Percentiles rank a stretch among this genome's conserved stretches.
Conservation (phyloP, 2,888 invertebrate genomes). For the Trisateles emortualis region DNA sequence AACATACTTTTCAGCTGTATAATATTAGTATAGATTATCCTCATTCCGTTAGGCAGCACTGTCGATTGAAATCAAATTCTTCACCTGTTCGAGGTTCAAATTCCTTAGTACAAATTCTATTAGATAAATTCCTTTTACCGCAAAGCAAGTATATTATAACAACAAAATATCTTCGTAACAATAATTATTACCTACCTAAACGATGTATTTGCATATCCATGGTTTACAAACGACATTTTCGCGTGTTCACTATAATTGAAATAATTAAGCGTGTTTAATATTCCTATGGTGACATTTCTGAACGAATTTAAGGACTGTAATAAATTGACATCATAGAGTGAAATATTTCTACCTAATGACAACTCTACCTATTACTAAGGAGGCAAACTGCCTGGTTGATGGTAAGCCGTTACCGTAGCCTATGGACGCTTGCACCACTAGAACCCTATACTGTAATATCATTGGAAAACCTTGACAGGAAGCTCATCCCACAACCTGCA, state of each 20-base stretch:
- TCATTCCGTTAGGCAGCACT: no score
- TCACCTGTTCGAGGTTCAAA: no score
- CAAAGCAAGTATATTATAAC: background rate
- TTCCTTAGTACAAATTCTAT: no score
- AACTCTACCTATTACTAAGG: background rate
- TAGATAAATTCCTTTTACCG: background rate
- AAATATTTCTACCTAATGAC: conserved; percentile 1
- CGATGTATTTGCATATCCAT: conserved; percentile 32
- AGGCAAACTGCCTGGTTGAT: background rate
- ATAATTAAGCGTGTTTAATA: conserved; percentile 27
- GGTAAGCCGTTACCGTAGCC: no score
- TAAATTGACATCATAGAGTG: conserved; percentile 1
- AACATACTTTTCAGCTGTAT: no score
- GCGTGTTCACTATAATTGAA: conserved; percentile 31
- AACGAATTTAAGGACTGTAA: conserved; percentile 14
- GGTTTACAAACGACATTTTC: conserved; percentile 31
- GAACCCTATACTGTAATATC: no score
- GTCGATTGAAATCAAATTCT: no score
- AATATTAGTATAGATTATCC: no score
- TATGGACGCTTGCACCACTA: no score
- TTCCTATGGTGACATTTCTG: conserved; percentile 22
- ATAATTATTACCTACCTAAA: conserved; percentile 28
- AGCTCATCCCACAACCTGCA: no score
- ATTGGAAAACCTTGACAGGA: no score
- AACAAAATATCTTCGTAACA: conserved; percentile 8